Base-by-base conservation (phyloP, 2,113 vertebrate genomes). In the Scomber colias region DNA sequence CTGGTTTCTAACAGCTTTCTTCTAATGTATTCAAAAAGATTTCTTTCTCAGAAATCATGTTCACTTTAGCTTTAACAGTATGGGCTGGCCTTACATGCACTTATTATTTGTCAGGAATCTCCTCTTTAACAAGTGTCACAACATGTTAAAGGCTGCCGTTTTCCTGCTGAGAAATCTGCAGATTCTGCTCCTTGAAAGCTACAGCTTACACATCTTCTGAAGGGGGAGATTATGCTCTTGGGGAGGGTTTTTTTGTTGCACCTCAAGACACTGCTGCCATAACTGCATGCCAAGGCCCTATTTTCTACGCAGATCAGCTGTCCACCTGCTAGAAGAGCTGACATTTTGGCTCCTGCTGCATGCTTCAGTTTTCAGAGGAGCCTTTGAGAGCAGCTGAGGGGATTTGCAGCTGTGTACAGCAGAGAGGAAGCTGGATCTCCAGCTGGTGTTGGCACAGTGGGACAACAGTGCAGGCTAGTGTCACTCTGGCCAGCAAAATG, bases 301-400 rank as follows among this genome's bases (percentile, higher is more conserved):
- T 88, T 92, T 83, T 80, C 77, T 83, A 86, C 63, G 77, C 81
- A 80, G 89, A 93, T 90, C 89, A 91, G 90, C 85, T 79, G 64
- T 93, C 92, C 92, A 92, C 89, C 90, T 90, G 90, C 86, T 86
- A 70, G 76, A 76, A 57, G 79, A 91, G 89, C 85, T 90, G 90
- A 90, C 92, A 87, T 89, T 87, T 90, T 89, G 91, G 88, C 91
- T 92, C 66, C 51, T 70, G 21, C 63, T 35, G 35, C 24, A 64
- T 61, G 71, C 66, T 73, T 71, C 45, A 70, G 81, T 91, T 89
- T 79, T 76, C 78, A 80, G 77, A 81, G 79, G 67, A 70, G 69
- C 75, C 77, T 68, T 75, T 40, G 81, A 89, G 77, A 63, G 65
- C 0, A 62, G 77, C 63, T 83, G 45, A 82, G 65, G 86, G 67